A percentile compares a stretch with the other conserved stretches of the same genome.
phyloP scores from a whole-genome alignment of 64 coral and sea anemone genomes.

The Montipora capricornis region DNA sequence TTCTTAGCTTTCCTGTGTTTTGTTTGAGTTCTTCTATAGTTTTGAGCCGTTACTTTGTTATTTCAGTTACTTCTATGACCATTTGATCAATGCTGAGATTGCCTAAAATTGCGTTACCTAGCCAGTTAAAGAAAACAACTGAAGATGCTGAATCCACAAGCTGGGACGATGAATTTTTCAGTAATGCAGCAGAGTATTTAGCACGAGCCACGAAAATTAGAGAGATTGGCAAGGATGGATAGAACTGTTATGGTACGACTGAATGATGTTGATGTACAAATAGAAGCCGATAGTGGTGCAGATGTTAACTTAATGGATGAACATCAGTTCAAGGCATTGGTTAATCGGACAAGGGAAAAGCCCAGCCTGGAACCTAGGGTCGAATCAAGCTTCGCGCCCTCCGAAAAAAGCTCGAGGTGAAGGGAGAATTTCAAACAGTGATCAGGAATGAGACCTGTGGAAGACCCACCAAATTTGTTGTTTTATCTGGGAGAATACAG shows the following conservation, averaged over 20 bases:
- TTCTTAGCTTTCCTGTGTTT: too few relatives aligned
- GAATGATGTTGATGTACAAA: constrained; percentile 17
- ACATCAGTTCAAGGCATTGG: constrained; percentile 70
- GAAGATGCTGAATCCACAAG: too few relatives aligned
- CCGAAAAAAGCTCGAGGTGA: constrained; percentile 53
- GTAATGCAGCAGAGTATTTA: constrained; percentile 26
- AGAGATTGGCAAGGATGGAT: not conserved
- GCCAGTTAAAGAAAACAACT: too few relatives aligned
- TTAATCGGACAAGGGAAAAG: not conserved
- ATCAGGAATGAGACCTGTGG: constrained; percentile 52
- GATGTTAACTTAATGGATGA: constrained; percentile 72
- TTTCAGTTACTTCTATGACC: too few relatives aligned
- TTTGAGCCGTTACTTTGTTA: too few relatives aligned
- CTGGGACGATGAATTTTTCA: not conserved
- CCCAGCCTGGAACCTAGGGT: not conserved
- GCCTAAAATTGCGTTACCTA: too few relatives aligned
- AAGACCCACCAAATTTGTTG: constrained; percentile 29
- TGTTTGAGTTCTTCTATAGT: too few relatives aligned
- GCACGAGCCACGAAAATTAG: constrained; percentile 52
- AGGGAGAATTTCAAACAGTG: constrained; percentile 41
- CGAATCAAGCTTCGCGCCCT: constrained; percentile 42
- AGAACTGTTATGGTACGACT: constrained; percentile 34
- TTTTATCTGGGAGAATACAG: constrained; percentile 47
- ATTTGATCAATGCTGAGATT: too few relatives aligned
- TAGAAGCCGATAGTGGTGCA: constrained; percentile 58